Evolutionary conservation across 2,797 vertebrate species (phyloP), one percentile per base, ranked within the genome.

Genomic region (Melanogrammus aeglefinus): DNA sequence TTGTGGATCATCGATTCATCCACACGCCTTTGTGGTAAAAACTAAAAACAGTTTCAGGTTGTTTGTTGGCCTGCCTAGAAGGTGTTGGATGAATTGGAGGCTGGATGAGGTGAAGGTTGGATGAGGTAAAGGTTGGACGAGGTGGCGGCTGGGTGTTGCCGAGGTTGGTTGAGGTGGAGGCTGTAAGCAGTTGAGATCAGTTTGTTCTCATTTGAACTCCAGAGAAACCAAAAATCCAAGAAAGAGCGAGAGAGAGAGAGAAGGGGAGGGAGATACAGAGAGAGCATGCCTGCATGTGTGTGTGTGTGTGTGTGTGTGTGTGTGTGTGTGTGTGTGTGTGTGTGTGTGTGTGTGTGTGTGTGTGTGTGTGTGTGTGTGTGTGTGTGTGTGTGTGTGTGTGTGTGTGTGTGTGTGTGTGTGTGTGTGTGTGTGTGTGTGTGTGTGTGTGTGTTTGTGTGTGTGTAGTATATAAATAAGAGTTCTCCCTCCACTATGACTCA

Each of bases 261-360:
- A 57, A 39, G 38, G 38, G 38, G 38, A 39, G 38, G 7, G 38
- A 39, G 38, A 39, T 0, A 9, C 13, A 16, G 44, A 47, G 44
- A 13, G 44, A 13, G 12, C 14, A 16, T 47, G 13, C 33, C 8
- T 35, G 31, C 35, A 13, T 72, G 71, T 72, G 57, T 63, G 16
- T 63, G 57, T 72, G 70, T 72, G 70, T 72, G 70, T 72, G 31
- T 72, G 70, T 72, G 57, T 63, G 16, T 63, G 57, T 71, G 70
- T 78, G 77, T 72, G 29, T 72, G 71, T 33, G 71, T 72, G 71
- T 35, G 29, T 72, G 71, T 72, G 71, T 72, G 71, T 72, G 31
- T 72, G 71, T 72, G 57, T 66, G 21, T 66, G 63, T 72, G 70
- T 77, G 77, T 47, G 74, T 76, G 75, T 70, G 51, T 39, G 75